phyloP scores from a whole-genome alignment of 2,113 vertebrate genomes.

The Laticauda laticaudata region DNA sequence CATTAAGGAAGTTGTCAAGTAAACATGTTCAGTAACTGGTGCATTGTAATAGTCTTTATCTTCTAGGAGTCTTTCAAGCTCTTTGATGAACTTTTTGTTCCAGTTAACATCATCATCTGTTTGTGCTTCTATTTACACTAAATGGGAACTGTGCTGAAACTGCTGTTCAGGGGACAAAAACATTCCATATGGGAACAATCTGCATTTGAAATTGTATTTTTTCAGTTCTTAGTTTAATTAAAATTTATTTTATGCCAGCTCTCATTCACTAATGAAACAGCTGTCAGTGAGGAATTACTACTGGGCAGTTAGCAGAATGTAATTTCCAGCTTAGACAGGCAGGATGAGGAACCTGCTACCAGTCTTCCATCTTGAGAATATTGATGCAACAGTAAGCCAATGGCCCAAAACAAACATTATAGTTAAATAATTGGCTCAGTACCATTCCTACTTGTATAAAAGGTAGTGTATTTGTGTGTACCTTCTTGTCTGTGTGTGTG shows the following conservation, averaged over 20 bases:
- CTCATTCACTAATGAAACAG: conserved; percentile 60
- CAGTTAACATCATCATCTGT: conserved; percentile 41
- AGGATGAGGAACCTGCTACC: conserved; percentile 34
- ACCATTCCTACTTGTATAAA: conserved; percentile 18
- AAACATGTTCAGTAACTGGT: not conserved
- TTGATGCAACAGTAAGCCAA: conserved; percentile 28
- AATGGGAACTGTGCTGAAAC: conserved; percentile 44
- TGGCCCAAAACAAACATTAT: conserved; percentile 11
- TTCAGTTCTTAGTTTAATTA: conserved; percentile 58
- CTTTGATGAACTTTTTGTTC: conserved; percentile 52
- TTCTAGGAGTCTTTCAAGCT: conserved; percentile 27
- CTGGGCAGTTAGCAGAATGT: conserved; percentile 47
- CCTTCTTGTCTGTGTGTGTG: not conserved
- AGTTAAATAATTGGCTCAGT: conserved; percentile 14
- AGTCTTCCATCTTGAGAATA: conserved; percentile 40
- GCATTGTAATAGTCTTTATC: not conserved
- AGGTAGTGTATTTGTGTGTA: not conserved
- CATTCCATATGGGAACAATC: conserved; percentile 10
- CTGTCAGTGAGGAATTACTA: conserved; percentile 57
- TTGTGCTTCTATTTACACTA: conserved; percentile 30
- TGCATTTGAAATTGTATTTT: conserved; percentile 26
- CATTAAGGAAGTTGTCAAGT: not conserved
- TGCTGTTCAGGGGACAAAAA: not conserved
- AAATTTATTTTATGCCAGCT: conserved; percentile 54
- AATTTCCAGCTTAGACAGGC: conserved; percentile 52